Percentiles rank a stretch among this genome's conserved stretches.
These are phyloP conservation scores for Ciconia stormi DNA, from an alignment of 2,113 vertebrate genomes.

Conservation along the genomic window DNA sequence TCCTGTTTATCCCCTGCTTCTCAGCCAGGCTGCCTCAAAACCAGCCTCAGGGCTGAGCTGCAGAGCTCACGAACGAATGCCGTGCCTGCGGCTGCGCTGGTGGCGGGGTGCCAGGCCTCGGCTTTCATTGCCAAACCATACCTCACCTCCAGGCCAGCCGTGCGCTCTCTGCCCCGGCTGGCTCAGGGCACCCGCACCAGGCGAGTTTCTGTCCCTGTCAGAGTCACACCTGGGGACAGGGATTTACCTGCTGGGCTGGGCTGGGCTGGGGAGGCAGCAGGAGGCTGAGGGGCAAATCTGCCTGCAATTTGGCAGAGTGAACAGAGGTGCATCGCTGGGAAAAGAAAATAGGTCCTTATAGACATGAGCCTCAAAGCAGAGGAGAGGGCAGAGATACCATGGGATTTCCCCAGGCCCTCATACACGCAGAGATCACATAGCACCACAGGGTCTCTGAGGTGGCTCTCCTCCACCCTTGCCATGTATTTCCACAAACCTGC, in stretches of 20 bases:
- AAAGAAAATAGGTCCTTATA: background rate
- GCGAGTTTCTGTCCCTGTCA: background rate
- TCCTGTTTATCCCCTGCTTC: background rate
- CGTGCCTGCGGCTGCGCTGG: rapidly evolving
- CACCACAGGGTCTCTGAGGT: background rate
- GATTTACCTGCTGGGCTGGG: background rate
- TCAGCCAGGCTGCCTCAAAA: background rate
- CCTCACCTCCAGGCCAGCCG: rapidly evolving
- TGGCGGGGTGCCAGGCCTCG: background rate
- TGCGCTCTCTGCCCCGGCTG: background rate
- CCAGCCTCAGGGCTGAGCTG: rapidly evolving
- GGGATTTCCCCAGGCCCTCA: background rate
- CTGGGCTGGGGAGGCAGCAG: background rate
- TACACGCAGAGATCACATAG: background rate
- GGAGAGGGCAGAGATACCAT: background rate
- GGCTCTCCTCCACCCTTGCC: background rate
- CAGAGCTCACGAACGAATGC: background rate
- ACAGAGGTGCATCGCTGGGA: rapidly evolving
- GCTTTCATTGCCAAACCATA: background rate
- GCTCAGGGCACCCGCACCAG: background rate
- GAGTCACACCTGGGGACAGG: background rate
- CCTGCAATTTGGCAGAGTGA: background rate
- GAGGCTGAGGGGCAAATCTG: background rate
- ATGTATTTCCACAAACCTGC: background rate
- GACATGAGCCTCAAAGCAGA: background rate